Percentiles rank a stretch among this genome's conserved stretches.
Conservation (phyloP, 1,140 invertebrate genomes). For the Scylla paramamosain region DNA sequence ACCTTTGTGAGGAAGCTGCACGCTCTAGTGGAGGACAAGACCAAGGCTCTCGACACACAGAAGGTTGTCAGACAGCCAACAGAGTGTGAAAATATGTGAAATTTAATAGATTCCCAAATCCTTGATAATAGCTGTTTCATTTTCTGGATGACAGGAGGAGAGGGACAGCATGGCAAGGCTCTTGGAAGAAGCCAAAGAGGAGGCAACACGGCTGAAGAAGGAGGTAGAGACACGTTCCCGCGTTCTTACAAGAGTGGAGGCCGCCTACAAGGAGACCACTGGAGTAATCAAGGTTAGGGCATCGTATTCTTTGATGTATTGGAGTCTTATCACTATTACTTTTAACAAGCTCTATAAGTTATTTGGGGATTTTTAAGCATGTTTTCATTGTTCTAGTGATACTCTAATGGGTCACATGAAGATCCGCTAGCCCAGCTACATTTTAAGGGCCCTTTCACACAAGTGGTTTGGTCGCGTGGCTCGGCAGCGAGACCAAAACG, state of each 20-base stretch:
- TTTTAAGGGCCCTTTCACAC: no score
- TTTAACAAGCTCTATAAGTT: no score
- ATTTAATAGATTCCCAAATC: not conserved
- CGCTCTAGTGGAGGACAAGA: slow-evolving; percentile 61
- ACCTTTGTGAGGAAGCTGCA: slow-evolving; percentile 66
- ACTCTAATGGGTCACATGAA: no score
- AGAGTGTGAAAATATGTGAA: not conserved
- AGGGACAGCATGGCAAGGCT: slow-evolving; percentile 58
- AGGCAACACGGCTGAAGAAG: slow-evolving; percentile 62
- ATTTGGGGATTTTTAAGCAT: no score
- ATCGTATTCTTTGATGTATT: no score
- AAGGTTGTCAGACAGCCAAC: slow-evolving; percentile 39
- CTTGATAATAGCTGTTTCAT: not conserved
- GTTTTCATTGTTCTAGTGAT: no score
- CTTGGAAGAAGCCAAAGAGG: slow-evolving; percentile 71
- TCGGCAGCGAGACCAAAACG: no score
- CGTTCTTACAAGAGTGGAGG: slow-evolving; percentile 56
- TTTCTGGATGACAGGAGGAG: slow-evolving; percentile 64
- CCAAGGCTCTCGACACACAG: slow-evolving; percentile 54
- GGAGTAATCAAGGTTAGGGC: slow-evolving; percentile 54
- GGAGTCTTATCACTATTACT: no score
- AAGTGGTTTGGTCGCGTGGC: no score
- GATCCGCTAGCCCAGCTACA: no score
- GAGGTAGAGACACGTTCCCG: slow-evolving; percentile 49
- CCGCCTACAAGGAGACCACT: slow-evolving; percentile 52